Evolutionary conservation across 2,113 vertebrate genomes (phyloP), one percentile per base, ranked within the genome.

Genomic region (Rissa tridactyla): DNA sequence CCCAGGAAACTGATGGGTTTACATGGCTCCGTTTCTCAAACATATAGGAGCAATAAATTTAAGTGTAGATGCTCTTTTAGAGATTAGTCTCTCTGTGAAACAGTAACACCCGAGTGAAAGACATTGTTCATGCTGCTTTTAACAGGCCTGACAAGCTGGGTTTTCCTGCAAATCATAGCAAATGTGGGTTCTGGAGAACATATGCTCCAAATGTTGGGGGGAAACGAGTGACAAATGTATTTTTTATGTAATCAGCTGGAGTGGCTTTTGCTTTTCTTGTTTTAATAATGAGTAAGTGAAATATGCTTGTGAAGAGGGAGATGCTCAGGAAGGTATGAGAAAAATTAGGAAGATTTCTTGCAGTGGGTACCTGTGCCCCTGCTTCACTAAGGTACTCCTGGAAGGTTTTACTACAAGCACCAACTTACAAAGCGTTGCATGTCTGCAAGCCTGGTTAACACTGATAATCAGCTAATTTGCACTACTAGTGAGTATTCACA

Each of bases 271-370:
- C 49, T 87, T 85, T 91, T 87, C 69, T 75, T 86, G 52, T 81
- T 96, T 95, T 78, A 90, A n/a, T 92, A 94, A 54, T 5, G 10
- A 93, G 29, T 86, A 91, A 85, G 40, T 92, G 70, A 86, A 89
- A 86, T 40, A 54, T 66, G 20, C 52, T 79, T 82, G 26, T 72
- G 30, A 83, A 82, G 58, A 91, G n/a, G 14, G 10, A 78, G 44
- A 69, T 88, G 40, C 51, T 91, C 15, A 55, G 57, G n/a, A 60
- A 86, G 16, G 22, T 80, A 30, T 21, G 23, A 68, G 47, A 58
- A 66, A 32, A 85, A 55, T 87, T 27, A 55, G 49, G 69, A 72
- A 68, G 36, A 57, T 73, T 79, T 82, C 29, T 89, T 60, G 6
- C 55, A 78, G 16, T 11, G n/a, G 9, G 4, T 82, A 38, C 32